Percentiles rank a stretch among this genome's conserved stretches.
Evolutionary conservation across 2,797 vertebrate species (phyloP).

Genomic region (Pitangus sulphuratus): DNA sequence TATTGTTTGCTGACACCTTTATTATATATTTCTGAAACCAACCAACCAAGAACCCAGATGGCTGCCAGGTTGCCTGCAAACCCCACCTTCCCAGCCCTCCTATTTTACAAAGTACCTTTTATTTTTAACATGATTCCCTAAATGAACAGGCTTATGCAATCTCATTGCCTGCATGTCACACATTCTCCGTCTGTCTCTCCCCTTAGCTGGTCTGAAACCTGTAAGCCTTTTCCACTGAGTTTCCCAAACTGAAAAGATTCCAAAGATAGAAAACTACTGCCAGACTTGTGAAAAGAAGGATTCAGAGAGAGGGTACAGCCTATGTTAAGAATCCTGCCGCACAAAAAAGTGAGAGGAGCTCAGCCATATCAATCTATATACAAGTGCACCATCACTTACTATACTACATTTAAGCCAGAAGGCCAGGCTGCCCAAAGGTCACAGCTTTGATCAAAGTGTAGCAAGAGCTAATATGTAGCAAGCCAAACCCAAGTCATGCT

Average conservation of each 20-base stretch:
- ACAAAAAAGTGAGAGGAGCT: neutral
- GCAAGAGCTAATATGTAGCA: neutral
- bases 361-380: neutral
- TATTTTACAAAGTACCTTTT: neutral
- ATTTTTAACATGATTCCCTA: neutral
- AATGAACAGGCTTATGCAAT: neutral
- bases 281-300: neutral
- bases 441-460: neutral
- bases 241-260: neutral
- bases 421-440: neutral
- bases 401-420: neutral
- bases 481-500: neutral
- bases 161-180: neutral
- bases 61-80: neutral
- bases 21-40: constrained; percentile 17
- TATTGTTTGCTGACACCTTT: neutral
- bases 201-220: neutral
- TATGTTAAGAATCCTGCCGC: neutral
- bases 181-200: neutral
- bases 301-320: neutral
- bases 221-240: neutral
- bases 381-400: neutral
- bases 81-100: neutral
- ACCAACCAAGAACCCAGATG: neutral
- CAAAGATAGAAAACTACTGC: neutral